A percentile compares a stretch with the other conserved stretches of the same genome.
Conservation (phyloP, 2,113 vertebrate species). For the Nibea coibor region DNA sequence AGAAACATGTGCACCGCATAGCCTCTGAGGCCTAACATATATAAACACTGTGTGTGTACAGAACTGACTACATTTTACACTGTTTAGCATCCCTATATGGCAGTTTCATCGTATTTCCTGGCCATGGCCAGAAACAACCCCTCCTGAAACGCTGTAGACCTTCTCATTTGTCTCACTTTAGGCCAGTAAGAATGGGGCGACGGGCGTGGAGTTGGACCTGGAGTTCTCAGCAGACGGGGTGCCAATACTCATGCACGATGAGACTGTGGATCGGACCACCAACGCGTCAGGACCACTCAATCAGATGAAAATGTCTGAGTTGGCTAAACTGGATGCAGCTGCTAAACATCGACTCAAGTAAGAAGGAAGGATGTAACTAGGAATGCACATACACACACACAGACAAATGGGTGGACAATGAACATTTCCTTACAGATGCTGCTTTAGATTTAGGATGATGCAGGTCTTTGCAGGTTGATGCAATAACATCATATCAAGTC, state of each 20-base stretch:
- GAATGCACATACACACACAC: not conserved
- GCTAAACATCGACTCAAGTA: slow-evolving; percentile 93
- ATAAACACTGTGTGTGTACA: not conserved
- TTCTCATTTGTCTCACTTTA: slow-evolving; percentile 59
- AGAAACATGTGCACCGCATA: too few relatives aligned
- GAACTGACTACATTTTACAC: not conserved
- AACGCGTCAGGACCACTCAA: slow-evolving; percentile 89
- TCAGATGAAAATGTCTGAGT: slow-evolving; percentile 87
- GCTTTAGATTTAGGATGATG: not conserved
- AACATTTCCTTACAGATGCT: not conserved
- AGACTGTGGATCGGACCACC: slow-evolving; percentile 94
- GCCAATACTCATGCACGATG: slow-evolving; percentile 95
- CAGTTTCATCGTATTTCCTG: not conserved
- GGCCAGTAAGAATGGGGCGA: slow-evolving; percentile 94
- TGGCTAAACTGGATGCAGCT: slow-evolving; percentile 89
- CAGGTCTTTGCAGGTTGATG: not conserved
- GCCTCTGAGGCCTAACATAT: not conserved
- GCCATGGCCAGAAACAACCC: not conserved
- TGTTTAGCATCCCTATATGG: not conserved
- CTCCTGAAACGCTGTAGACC: not conserved
- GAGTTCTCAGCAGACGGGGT: slow-evolving; percentile 94
- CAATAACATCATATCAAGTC: not conserved
- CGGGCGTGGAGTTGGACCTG: slow-evolving; percentile 93
- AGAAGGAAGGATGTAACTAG: slow-evolving; percentile 17
- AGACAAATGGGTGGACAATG: not conserved